Conservation (phyloP, 1,140 invertebrate genomes). For the Grapholita molesta region DNA sequence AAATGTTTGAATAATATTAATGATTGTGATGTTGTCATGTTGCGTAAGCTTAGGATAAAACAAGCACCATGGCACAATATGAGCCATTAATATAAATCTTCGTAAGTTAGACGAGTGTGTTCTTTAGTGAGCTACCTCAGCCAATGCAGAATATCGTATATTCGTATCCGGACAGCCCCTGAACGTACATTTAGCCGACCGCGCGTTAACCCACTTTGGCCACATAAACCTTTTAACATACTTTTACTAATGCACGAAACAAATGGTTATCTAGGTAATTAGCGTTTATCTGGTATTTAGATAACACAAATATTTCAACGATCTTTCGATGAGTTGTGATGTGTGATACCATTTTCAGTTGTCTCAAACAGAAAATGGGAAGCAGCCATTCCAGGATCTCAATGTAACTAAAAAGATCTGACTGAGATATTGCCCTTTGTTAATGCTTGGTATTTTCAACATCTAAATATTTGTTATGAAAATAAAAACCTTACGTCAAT, state of each 20-base stretch:
- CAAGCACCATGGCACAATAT: too few relatives aligned
- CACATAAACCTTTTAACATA: neutral
- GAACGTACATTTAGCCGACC: neutral
- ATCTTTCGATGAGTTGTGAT: neutral
- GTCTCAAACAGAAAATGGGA: neutral
- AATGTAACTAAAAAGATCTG: too few relatives aligned
- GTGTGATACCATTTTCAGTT: neutral
- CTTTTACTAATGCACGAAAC: neutral
- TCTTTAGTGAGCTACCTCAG: neutral
- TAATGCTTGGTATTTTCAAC: too few relatives aligned
- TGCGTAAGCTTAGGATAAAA: too few relatives aligned
- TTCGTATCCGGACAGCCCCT: neutral
- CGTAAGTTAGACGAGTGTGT: too few relatives aligned
- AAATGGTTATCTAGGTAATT: neutral
- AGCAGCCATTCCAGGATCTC: neutral
- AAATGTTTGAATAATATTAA: too few relatives aligned
- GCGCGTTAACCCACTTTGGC: conserved; percentile 4
- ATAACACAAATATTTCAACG: neutral
- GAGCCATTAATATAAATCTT: too few relatives aligned
- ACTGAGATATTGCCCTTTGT: too few relatives aligned
- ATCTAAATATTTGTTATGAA: neutral
- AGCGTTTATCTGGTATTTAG: neutral
- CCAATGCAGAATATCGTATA: neutral
- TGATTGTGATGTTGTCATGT: too few relatives aligned
- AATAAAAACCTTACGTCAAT: too few relatives aligned